Percentiles rank a stretch among this genome's conserved stretches.
These are phyloP conservation scores for Zaprionus bogoriensis DNA, from an alignment of 2,888 invertebrate genomes.

Conservation along the genomic window DNA sequence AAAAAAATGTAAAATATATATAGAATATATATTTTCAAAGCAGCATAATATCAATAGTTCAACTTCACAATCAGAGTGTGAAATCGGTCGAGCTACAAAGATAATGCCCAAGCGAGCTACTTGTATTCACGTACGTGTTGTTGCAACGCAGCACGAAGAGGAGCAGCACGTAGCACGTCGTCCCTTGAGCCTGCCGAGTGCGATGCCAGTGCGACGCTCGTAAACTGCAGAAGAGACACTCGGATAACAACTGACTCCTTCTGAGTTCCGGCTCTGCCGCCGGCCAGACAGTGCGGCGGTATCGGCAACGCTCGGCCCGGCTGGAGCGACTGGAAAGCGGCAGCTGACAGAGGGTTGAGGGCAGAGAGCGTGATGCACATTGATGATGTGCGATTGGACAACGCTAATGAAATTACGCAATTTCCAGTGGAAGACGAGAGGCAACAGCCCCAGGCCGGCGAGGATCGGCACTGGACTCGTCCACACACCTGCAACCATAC, in stretches of 20 bases:
- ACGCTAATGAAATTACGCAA: constrained; percentile 73
- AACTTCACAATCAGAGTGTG: too few species aligned
- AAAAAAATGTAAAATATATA: too few species aligned
- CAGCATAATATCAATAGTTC: too few species aligned
- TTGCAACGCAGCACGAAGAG: too few species aligned
- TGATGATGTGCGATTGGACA: constrained; percentile 46
- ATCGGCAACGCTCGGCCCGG: constrained; percentile 9
- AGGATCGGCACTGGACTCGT: constrained; percentile 8
- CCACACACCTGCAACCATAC: background rate
- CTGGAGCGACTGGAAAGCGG: constrained; percentile 38
- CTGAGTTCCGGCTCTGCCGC: background rate
- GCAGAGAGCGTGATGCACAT: too few species aligned
- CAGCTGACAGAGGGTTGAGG: too few species aligned
- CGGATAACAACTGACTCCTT: constrained; percentile 45
- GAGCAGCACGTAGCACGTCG: too few species aligned
- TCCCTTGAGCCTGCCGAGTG: constrained; percentile 8
- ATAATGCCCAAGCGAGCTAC: background rate
- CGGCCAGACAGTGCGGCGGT: constrained; percentile 28
- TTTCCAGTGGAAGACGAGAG: constrained; percentile 50
- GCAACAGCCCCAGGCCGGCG: background rate
- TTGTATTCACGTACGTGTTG: constrained; percentile 22
- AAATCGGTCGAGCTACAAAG: too few species aligned
- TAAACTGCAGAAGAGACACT: constrained; percentile 49
- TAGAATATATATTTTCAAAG: too few species aligned
- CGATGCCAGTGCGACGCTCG: constrained; percentile 11